Conservation (phyloP, 2,888 invertebrate genomes). For the Rhamphomyia laevipes region DNA sequence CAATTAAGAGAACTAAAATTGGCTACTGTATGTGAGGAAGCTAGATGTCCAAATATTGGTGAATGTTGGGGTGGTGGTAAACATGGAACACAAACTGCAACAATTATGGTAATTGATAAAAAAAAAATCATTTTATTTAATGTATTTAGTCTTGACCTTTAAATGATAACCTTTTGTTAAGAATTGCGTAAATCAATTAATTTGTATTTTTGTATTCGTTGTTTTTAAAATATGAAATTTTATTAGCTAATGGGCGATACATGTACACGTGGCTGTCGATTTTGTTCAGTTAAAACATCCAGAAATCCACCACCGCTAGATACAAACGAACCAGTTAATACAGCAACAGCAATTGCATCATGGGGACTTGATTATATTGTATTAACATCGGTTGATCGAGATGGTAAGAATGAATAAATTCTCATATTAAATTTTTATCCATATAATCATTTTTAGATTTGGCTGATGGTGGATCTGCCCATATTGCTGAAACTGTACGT, state of each 20-base stretch:
- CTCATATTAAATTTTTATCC: too few relatives aligned
- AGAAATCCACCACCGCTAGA: conserved; percentile 81
- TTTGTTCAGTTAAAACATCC: conserved; percentile 97
- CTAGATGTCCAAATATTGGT: conserved; percentile 94
- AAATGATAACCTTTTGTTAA: conserved; percentile 19
- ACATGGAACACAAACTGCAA: conserved; percentile 93
- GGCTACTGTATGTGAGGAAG: conserved; percentile 95
- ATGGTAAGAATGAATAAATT: conserved; percentile 48
- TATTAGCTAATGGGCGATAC: conserved; percentile 92
- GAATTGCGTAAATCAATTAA: not conserved
- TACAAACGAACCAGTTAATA: conserved; percentile 80
- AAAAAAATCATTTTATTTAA: not conserved
- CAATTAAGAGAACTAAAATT: conserved; percentile 76
- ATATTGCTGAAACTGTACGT: conserved; percentile 83
- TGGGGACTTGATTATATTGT: conserved; percentile 98
- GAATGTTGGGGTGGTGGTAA: conserved; percentile 98
- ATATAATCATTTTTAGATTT: conserved; percentile 54
- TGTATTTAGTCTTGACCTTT: conserved; percentile 10
- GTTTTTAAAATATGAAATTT: not conserved
- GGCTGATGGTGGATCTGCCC: conserved; percentile 83
- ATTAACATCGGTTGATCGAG: conserved; percentile 94
- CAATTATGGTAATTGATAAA: conserved; percentile 75
- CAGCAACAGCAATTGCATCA: conserved; percentile 79
- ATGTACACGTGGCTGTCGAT: conserved; percentile 94
- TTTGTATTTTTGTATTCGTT: too few relatives aligned